Conservation (phyloP, 2,888 invertebrate genomes). For the Hirtodrosophila cameraria region DNA sequence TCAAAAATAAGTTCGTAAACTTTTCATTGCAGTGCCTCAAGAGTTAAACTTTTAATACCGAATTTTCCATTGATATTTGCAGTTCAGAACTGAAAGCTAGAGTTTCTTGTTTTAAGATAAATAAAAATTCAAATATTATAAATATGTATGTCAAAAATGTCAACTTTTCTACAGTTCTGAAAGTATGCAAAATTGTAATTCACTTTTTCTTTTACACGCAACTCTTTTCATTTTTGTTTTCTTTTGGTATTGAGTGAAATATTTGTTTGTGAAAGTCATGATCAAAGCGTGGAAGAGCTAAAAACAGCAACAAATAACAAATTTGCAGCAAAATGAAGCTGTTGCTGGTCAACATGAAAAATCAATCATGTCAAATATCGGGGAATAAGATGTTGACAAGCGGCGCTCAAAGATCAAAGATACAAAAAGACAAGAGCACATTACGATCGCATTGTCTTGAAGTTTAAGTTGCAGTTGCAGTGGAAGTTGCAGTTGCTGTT, state of each 20-base stretch:
- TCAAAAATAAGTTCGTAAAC: too few relatives aligned
- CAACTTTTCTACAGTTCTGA: too few relatives aligned
- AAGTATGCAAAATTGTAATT: too few relatives aligned
- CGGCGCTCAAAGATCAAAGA: constrained; percentile 68
- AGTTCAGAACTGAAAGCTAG: too few relatives aligned
- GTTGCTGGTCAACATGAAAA: constrained; percentile 69
- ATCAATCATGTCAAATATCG: constrained; percentile 82
- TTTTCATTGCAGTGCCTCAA: too few relatives aligned
- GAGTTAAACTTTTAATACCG: too few relatives aligned
- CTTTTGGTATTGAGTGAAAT: constrained; percentile 58
- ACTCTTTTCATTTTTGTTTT: constrained; percentile 5
- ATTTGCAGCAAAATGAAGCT: constrained; percentile 42
- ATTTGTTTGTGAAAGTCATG: constrained; percentile 81
- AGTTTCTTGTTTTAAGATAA: too few relatives aligned
- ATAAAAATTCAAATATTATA: too few relatives aligned
- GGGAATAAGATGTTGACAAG: constrained; percentile 82
- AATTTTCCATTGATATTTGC: too few relatives aligned
- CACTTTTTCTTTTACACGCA: neutral
- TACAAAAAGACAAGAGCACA: constrained; percentile 40
- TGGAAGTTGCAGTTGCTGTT: constrained; percentile 6
- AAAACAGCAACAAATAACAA: constrained; percentile 23
- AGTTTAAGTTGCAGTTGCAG: constrained; percentile 14
- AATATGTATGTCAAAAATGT: too few relatives aligned
- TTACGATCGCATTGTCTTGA: constrained; percentile 61
- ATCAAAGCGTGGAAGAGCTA: too few relatives aligned